phyloP scores from a whole-genome alignment of 2,888 invertebrate species.

The Coleophora flavipennella region DNA sequence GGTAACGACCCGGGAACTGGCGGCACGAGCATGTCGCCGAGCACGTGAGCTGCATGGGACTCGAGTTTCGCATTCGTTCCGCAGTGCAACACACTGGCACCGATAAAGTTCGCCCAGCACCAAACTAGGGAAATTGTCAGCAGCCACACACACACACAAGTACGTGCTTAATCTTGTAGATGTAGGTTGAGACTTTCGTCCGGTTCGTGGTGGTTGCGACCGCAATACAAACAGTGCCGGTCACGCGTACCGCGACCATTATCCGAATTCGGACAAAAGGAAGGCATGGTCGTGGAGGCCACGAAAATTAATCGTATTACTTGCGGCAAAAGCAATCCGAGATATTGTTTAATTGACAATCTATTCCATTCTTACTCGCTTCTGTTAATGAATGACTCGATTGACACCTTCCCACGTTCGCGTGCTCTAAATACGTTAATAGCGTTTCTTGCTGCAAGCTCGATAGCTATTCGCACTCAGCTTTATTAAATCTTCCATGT shows the following conservation, averaged over 20 bases:
- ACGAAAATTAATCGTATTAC: slow-evolving; percentile 31
- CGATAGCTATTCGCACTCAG: slow-evolving; percentile 13
- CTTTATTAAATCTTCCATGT: slow-evolving; percentile 25
- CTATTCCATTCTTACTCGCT: slow-evolving; percentile 24
- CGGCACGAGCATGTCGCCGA: slow-evolving; percentile 43
- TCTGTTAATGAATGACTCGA: slow-evolving; percentile 37
- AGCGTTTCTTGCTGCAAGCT: slow-evolving; percentile 24
- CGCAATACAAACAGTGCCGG: slow-evolving; percentile 55
- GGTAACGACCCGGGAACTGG: slow-evolving; percentile 28
- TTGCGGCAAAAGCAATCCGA: slow-evolving; percentile 25
- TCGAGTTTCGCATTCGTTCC: slow-evolving; percentile 56
- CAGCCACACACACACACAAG: slow-evolving; percentile 43
- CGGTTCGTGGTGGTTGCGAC: slow-evolving; percentile 44
- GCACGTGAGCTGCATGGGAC: slow-evolving; percentile 43
- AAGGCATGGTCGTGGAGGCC: slow-evolving; percentile 4
- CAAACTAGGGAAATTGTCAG: slow-evolving; percentile 56
- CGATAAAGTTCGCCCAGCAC: slow-evolving; percentile 45
- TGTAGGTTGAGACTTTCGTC: slow-evolving; percentile 65
- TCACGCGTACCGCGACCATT: slow-evolving; percentile 46
- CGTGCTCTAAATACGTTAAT: slow-evolving; percentile 53
- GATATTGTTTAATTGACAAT: slow-evolving; percentile 17
- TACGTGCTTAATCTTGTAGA: slow-evolving; percentile 43
- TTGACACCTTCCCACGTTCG: slow-evolving; percentile 55
- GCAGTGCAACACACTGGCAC: slow-evolving; percentile 53
- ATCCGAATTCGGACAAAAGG: no score